Base-by-base conservation (phyloP, 2,797 vertebrate species). In the Cygnus olor region DNA sequence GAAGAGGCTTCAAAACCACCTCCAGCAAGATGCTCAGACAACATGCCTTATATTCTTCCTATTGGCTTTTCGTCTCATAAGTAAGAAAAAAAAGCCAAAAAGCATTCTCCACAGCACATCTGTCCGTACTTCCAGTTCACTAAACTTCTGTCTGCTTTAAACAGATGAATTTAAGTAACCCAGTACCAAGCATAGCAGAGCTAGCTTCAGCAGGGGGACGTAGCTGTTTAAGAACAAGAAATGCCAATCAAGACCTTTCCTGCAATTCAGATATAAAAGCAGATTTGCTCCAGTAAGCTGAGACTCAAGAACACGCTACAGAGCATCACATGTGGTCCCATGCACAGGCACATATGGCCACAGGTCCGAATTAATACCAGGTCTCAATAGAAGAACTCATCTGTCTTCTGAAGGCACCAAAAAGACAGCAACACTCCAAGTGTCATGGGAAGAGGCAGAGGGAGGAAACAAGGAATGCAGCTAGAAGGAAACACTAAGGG, bases 1-100 rank as follows among this genome's bases (percentile, higher is more conserved):
- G 72, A 94, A 88, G 83, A 90, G 44, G 2, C 80, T 92, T 89
- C 69, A 89, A 83, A 94, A 89, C 45, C 42, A 95, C 72, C 42
- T 83, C 0, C 2, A 65, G n/a, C 72, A 88, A 85, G 81, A 85
- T 40, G 63, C 38, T 76, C 45, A 68, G 40, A 72, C 34, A 78
- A 86, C 0, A 0, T 2, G 7, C 36, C 42, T 83, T 27, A 36
- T 34, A 30, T 51, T 40, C 58, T 91, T 68, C 44, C 76, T 72
- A 57, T 36, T 0, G 1, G 24, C 18, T 90, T 71, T n/a, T 88
- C 44, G 32, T 87, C 72, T 76, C 22, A 4, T 10, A 18, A 64
- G 20, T n/a, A 66, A n/a, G 20, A 45, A 58, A 34, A 25, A 61
- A 1, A 61, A 34, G 25, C 57, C 1, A 36, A 13, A 64, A 44